Percentiles rank a stretch among this genome's conserved stretches.
phyloP scores from a whole-genome alignment of 2,113 vertebrate species.

The Galbula dea region DNA sequence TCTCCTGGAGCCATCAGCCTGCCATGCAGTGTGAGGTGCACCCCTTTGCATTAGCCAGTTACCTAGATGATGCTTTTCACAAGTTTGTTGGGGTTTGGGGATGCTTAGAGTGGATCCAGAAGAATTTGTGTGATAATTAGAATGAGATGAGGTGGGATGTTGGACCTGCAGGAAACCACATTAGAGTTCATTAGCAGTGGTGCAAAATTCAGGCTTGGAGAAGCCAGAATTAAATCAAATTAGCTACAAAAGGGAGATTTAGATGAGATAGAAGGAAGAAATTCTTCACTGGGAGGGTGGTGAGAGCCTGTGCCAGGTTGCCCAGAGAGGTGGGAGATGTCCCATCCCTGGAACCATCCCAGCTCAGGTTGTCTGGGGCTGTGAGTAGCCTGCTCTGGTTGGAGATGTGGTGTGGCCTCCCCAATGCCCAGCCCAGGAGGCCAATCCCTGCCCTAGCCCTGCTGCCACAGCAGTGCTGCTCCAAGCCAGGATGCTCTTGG shows the following conservation, averaged over 20 bases:
- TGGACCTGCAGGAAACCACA: neutral
- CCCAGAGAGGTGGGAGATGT: too few species aligned
- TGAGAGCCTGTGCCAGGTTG: too few species aligned
- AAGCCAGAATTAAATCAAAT: neutral
- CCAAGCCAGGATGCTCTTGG: too few species aligned
- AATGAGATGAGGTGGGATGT: fast-evolving
- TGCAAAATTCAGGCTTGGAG: neutral
- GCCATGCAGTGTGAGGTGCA: neutral
- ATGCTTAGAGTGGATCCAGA: neutral
- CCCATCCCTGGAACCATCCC: too few species aligned
- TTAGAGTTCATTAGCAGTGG: neutral
- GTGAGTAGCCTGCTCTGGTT: too few species aligned
- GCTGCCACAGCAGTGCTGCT: too few species aligned
- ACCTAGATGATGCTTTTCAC: neutral
- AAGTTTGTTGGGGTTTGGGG: neutral
- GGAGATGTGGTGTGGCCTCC: too few species aligned
- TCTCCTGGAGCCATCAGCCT: neutral
- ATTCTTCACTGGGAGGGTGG: too few species aligned
- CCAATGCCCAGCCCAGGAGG: too few species aligned
- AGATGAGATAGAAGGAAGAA: neutral
- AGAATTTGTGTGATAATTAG: neutral
- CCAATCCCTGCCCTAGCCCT: too few species aligned
- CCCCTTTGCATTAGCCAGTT: neutral
- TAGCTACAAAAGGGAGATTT: neutral
- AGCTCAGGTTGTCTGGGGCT: too few species aligned